Base-by-base conservation (phyloP, 2,797 vertebrate species). In the Schizothorax lantsangensis region DNA sequence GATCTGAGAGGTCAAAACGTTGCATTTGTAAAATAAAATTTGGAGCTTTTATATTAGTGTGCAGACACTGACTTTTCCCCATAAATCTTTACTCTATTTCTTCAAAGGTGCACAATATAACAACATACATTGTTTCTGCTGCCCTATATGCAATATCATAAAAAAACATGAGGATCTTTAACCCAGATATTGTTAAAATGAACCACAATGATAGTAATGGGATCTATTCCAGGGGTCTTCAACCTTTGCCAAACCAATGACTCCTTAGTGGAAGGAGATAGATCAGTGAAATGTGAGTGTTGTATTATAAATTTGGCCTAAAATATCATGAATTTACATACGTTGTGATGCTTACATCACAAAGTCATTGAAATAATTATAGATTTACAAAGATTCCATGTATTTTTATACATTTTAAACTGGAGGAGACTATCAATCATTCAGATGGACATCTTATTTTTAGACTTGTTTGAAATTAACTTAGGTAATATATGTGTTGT, bases 1-100 rank as follows among this genome's bases (percentile, higher is more conserved):
- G 79, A 81, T 66, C 45, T 52, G 45, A 69, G 19, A 69, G 79
- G 79, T 68, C 64, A 81, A 69, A 81, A 23, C 19, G 4, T 52
- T 81, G 79, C 26, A 81, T 81, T 81, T 81, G 40, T 66, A 81
- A 66, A 47, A 81, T 52, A 49, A 81, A 36, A 69, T 0, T 54
- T 52, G 2, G 26, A 40, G 66, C 33, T 33, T 15, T 79, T 59
- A 59, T 79, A 62, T 59, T 43, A 43, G 23, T 26, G 23, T 59
- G 54, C 54, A 40, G 77, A 43, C 54, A 40, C 23, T 62, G 36
- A 59, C 23, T 62, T 79, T 62, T 4, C 36, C 36, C 12, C 6
- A 4, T 77, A 54, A 54, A 77, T 33, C 0, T 36, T 54, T 19
- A 2, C 33, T n/a, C n/a, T 0, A 52, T 52, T 52, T 52, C 26